These are phyloP conservation scores for Sylvilagus floridanus DNA, from an alignment of 2,797 vertebrate species.

Conservation along the genomic window DNA sequence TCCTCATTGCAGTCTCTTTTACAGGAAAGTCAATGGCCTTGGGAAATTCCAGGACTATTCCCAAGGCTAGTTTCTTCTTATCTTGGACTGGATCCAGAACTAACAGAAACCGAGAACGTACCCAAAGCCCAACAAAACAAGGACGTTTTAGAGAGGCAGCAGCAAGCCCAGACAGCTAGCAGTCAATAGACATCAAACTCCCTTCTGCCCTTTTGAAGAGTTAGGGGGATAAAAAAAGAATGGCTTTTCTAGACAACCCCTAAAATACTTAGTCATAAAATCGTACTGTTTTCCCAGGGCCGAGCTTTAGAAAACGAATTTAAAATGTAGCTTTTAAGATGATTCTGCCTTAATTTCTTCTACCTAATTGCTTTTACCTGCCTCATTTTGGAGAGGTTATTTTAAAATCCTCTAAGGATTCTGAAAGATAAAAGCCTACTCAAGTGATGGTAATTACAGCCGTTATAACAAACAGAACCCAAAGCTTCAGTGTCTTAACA, in stretches of 20 bases:
- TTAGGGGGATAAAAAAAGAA: neutral
- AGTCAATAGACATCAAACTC: neutral
- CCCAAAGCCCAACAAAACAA: slow-evolving; percentile 47
- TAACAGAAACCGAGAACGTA: slow-evolving; percentile 56
- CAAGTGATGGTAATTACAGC: neutral
- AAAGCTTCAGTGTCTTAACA: neutral
- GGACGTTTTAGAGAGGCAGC: neutral
- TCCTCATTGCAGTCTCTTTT: slow-evolving; percentile 60
- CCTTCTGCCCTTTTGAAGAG: slow-evolving; percentile 19
- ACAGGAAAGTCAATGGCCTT: slow-evolving; percentile 34
- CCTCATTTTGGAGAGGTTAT: neutral
- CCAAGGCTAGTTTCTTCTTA: neutral
- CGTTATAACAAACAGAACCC: neutral
- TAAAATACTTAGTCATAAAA: slow-evolving; percentile 56
- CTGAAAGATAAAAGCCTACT: neutral
- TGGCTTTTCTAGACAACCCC: neutral
- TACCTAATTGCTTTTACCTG: neutral
- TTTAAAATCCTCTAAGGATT: slow-evolving; percentile 9
- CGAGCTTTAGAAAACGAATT: slow-evolving; percentile 3
- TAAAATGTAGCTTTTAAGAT: neutral
- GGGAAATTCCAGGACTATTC: slow-evolving; percentile 63
- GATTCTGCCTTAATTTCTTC: neutral
- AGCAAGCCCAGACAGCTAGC: neutral
- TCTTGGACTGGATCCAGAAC: slow-evolving; percentile 64
- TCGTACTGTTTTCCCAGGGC: neutral